Percentiles rank a stretch among this genome's conserved stretches.
phyloP scores from a whole-genome alignment of 1,140 invertebrate genomes.

The Cydia splendana region DNA sequence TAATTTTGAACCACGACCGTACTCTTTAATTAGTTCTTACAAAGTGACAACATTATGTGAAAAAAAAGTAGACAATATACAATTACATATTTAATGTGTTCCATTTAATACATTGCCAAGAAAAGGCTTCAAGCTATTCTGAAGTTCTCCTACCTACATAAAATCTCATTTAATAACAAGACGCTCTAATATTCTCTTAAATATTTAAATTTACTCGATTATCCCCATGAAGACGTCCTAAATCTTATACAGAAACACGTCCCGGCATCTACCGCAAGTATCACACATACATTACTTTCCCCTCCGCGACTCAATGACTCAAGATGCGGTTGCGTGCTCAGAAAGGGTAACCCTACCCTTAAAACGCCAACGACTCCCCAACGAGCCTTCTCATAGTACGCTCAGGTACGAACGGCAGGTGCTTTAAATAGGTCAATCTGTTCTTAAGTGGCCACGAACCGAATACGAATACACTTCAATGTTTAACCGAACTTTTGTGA shows the following conservation, averaged over 20 bases:
- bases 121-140: no score
- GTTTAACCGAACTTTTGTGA: slow-evolving; percentile 19
- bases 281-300: not conserved
- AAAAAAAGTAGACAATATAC: no score
- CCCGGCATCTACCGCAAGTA: not conserved
- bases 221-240: not conserved
- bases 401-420: not conserved
- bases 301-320: slow-evolving; percentile 4
- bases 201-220: no score
- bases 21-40: no score
- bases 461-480: slow-evolving; percentile 10
- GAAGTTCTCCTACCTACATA: no score
- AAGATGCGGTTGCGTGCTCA: slow-evolving; percentile 5
- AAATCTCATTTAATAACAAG: no score
- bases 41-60: no score
- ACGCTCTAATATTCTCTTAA: no score
- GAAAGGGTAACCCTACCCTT: not conserved
- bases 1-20: no score
- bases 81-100: no score
- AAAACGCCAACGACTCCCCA: not conserved
- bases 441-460: slow-evolving; percentile 25
- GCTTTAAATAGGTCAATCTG: slow-evolving; percentile 27
- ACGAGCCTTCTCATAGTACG: not conserved
- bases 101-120: no score
- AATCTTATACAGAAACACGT: not conserved